Evolutionary conservation across 2,888 invertebrate species (phyloP), one percentile per base, ranked within the genome.

Genomic region (Pollenia amentaria): DNA sequence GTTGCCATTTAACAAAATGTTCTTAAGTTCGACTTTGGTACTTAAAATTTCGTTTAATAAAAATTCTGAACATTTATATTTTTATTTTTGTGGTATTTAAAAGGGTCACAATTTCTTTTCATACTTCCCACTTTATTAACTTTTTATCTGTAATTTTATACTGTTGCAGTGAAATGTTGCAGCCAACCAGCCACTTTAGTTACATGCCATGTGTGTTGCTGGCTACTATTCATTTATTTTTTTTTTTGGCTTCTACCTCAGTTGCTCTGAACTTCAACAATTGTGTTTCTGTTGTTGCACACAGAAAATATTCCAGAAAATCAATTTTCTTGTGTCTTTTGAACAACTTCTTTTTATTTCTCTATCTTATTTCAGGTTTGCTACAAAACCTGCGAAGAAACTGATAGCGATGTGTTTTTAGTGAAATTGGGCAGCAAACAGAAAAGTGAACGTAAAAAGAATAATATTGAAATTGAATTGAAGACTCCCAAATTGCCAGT

Each of bases 361-460:
- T 78, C 57, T 75, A 77, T 51, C 12, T 57, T 48, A 38, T 82
- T 62, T 11, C 81, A 93, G 93, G 91, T 93, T 18, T 93, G 93
- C 78, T 92, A 92, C 82, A 92, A 92, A 86, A 92, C 92, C 12
- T 92, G 91, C 84, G 91, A 95, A 0, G 95, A 96, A 89, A 95
- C 96, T 0, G 95, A 96, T 72, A 95, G 95, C 89, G 96, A 96
- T 89, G 95, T 96, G 0, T 96, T 96, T 88, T 94, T 97, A 6
- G 92, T 97, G 65, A 95, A 96, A 89, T 95, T 97, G 80, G 97
- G 97, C 1, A 97, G 96, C 90, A 97, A 97, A 90, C 95, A 95
- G 0, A 96, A 96, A 46, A 95, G 95, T 0, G 95, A 95, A 60
- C 95, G 95, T 84, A 96, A 96, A 93, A 96, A 96, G 90, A 94